Conservation (phyloP, 2,113 vertebrate genomes). For the Nyctereutes procyonoides region DNA sequence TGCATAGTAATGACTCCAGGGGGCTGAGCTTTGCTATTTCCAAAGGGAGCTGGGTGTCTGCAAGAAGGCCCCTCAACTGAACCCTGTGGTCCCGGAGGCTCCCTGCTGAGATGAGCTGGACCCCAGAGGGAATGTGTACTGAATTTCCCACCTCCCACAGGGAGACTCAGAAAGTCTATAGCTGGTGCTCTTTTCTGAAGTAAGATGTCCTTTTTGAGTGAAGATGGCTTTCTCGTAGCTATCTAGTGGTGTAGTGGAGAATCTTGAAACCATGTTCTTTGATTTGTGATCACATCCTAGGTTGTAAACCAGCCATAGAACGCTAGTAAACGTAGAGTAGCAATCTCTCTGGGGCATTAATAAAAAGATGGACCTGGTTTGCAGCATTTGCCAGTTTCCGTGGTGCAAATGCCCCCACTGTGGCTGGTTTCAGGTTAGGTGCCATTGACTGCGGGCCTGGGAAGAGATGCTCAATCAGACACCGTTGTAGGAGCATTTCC, state of each 20-base stretch:
- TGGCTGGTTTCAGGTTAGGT: not conserved
- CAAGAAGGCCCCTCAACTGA: not conserved
- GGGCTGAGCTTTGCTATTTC: not conserved
- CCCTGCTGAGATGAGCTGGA: not conserved
- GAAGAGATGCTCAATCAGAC: accelerated
- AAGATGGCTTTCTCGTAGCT: not conserved
- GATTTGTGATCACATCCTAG: not conserved
- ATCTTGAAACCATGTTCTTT: not conserved
- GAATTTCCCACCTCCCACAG: not conserved
- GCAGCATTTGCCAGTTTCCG: not conserved
- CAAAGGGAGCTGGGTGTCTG: not conserved
- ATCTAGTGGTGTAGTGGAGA: not conserved
- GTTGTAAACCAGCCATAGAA: not conserved
- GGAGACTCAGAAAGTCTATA: not conserved
- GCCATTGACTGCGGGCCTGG: not conserved
- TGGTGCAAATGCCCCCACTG: not conserved
- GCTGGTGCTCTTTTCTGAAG: not conserved
- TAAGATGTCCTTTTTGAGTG: not conserved
- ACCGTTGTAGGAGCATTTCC: accelerated
- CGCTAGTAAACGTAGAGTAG: not conserved
- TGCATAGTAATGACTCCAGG: not conserved
- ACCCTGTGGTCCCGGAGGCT: not conserved
- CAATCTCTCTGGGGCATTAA: not conserved
- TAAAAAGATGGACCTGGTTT: not conserved
- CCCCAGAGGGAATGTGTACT: not conserved